phyloP scores from a whole-genome alignment of 2,797 vertebrate genomes.

The Acanthurus leucopareius region DNA sequence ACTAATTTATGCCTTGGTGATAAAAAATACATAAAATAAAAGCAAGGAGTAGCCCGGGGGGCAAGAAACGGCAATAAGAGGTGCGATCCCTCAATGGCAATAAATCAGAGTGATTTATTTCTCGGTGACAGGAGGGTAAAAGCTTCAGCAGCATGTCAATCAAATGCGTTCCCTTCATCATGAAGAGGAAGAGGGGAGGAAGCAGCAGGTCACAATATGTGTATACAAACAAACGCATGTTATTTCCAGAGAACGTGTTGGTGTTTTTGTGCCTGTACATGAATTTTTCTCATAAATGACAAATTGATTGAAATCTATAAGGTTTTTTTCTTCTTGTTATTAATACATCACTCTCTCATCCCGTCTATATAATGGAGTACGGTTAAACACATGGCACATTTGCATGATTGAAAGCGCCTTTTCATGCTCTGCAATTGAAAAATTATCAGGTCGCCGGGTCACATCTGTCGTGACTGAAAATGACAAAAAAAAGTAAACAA shows the following conservation, averaged over 20 bases:
- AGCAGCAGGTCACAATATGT: neutral
- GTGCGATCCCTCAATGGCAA: slow-evolving; percentile 51
- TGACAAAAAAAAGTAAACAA: slow-evolving; percentile 10
- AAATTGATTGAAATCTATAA: neutral
- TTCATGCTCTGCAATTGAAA: slow-evolving; percentile 28
- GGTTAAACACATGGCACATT: slow-evolving; percentile 42
- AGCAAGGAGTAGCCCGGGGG: slow-evolving; percentile 64
- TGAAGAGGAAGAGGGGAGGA: slow-evolving; percentile 13
- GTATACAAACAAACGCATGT: neutral
- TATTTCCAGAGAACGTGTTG: neutral
- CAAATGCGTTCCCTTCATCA: slow-evolving; percentile 32
- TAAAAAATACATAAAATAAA: slow-evolving; percentile 83
- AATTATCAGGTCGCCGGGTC: slow-evolving; percentile 35
- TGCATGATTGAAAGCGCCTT: slow-evolving; percentile 38
- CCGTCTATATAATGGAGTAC: slow-evolving; percentile 10
- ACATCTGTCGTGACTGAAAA: slow-evolving; percentile 40
- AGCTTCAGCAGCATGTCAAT: slow-evolving; percentile 49
- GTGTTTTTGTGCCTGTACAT: too few relatives aligned
- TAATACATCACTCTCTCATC: neutral
- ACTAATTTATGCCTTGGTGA: slow-evolving; percentile 80
- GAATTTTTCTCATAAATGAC: neutral
- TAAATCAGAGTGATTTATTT: slow-evolving; percentile 72
- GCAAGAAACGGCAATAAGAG: slow-evolving; percentile 71
- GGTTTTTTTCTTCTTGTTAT: slow-evolving; percentile 10
- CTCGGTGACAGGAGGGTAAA: slow-evolving; percentile 30